Evolutionary conservation across 2,113 vertebrate genomes (phyloP).

Genomic region (Hippopotamus amphibius): DNA sequence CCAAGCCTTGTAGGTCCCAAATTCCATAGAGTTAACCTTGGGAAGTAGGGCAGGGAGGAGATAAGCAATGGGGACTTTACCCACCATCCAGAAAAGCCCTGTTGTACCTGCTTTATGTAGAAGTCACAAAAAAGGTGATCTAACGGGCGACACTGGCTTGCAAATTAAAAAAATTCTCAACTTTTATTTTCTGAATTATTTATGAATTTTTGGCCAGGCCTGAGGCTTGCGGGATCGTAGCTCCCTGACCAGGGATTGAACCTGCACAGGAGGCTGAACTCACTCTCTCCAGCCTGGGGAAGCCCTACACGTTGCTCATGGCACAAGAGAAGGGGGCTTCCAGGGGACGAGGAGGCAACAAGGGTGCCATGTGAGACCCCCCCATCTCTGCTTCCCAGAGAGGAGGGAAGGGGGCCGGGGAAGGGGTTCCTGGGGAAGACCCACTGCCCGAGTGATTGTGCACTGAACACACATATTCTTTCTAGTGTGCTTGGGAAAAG

Average conservation of each 20-base stretch:
- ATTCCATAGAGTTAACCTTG: background rate
- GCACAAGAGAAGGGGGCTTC: conserved; percentile 88
- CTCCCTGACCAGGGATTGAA: background rate
- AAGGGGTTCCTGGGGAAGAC: background rate
- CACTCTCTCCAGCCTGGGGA: conserved; percentile 90
- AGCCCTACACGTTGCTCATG: conserved; percentile 91
- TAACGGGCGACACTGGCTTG: background rate
- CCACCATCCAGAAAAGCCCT: no score
- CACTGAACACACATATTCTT: background rate
- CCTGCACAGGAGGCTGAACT: conserved; percentile 89
- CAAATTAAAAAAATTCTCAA: background rate
- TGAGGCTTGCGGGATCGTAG: background rate
- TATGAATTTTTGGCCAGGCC: background rate
- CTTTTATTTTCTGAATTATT: background rate
- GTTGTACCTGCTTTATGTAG: background rate
- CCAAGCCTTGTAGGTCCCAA: background rate
- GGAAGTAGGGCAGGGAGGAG: background rate
- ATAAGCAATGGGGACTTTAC: background rate
- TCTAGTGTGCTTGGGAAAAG: background rate
- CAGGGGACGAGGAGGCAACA: conserved; percentile 89
- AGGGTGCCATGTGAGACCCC: conserved; percentile 89
- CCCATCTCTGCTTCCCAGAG: background rate
- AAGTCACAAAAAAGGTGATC: background rate
- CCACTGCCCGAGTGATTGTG: background rate
- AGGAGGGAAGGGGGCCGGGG: background rate